These are phyloP conservation scores for Homarus americanus DNA, from an alignment of 1,140 invertebrate genomes.

Conservation along the genomic window DNA sequence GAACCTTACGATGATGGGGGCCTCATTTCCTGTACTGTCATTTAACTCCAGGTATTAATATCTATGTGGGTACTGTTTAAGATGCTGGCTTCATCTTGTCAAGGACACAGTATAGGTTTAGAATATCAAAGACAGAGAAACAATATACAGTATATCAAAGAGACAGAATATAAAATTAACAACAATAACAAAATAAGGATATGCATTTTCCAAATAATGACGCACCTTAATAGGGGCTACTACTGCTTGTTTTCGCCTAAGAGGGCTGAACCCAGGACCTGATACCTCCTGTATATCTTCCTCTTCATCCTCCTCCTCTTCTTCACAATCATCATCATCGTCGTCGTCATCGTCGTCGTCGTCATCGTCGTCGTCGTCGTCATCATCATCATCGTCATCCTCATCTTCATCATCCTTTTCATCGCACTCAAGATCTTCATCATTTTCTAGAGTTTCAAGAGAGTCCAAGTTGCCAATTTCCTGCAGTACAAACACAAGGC, in stretches of 20 bases:
- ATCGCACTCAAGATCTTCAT: slow-evolving; percentile 76
- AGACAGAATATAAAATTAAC: background rate
- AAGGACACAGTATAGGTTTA: no score
- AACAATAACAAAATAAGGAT: background rate
- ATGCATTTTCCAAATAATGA: background rate
- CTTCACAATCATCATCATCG: slow-evolving; percentile 77
- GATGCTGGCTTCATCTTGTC: no score
- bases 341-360: slow-evolving; percentile 80
- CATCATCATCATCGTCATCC: slow-evolving; percentile 77
- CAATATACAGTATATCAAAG: background rate
- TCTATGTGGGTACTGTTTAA: no score
- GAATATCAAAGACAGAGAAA: no score
- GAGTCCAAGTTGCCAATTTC: slow-evolving; percentile 63
- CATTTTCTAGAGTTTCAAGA: slow-evolving; percentile 74
- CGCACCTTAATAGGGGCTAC: slow-evolving; percentile 36
- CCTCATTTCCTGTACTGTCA: no score
- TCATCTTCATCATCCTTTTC: slow-evolving; percentile 80
- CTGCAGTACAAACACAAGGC: slow-evolving; percentile 40
- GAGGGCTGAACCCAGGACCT: slow-evolving; percentile 47
- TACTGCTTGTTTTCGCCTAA: slow-evolving; percentile 43
- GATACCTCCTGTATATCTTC: slow-evolving; percentile 77
- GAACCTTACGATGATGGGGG: no score
- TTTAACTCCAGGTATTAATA: no score
- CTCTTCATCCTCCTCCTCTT: slow-evolving; percentile 79
- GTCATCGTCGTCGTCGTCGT: slow-evolving; percentile 76